Evolutionary conservation across 2,113 vertebrate genomes (phyloP).

Genomic region (Monarcha castaneiventris): DNA sequence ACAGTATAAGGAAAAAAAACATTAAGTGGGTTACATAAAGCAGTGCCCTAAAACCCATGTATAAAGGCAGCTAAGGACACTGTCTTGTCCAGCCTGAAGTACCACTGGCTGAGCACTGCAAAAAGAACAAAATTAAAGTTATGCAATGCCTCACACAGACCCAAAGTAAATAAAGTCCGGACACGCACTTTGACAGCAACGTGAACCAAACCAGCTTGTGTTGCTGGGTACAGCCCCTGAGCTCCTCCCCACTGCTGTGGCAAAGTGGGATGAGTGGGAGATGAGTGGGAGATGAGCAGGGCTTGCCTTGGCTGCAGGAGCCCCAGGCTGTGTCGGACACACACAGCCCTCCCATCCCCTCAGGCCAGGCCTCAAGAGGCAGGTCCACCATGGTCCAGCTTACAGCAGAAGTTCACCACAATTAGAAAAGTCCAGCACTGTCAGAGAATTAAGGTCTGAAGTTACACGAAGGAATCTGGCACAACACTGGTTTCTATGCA

Average conservation of each 20-base stretch:
- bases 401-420: neutral
- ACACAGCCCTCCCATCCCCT: neutral
- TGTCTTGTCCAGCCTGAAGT: neutral
- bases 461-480: neutral
- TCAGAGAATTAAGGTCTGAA: neutral
- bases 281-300: neutral
- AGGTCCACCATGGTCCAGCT: neutral
- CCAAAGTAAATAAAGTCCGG: neutral
- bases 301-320: neutral
- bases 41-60: neutral
- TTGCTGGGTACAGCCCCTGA: neutral
- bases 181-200: neutral
- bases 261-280: neutral
- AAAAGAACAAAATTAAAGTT: slow-evolving; percentile 17
- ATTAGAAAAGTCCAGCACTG: neutral
- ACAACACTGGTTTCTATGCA: neutral
- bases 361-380: too few species aligned
- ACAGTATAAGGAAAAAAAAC: neutral
- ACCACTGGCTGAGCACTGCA: neutral
- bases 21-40: slow-evolving; percentile 37
- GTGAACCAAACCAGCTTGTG: neutral
- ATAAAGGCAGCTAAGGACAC: neutral
- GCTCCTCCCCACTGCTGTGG: fast-evolving
- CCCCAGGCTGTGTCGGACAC: fast-evolving
- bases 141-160: neutral